A percentile compares a stretch with the other conserved stretches of the same genome.
These are phyloP conservation scores for Monodelphis domestica DNA, from an alignment of 2,797 vertebrate species.

Conservation along the genomic window DNA sequence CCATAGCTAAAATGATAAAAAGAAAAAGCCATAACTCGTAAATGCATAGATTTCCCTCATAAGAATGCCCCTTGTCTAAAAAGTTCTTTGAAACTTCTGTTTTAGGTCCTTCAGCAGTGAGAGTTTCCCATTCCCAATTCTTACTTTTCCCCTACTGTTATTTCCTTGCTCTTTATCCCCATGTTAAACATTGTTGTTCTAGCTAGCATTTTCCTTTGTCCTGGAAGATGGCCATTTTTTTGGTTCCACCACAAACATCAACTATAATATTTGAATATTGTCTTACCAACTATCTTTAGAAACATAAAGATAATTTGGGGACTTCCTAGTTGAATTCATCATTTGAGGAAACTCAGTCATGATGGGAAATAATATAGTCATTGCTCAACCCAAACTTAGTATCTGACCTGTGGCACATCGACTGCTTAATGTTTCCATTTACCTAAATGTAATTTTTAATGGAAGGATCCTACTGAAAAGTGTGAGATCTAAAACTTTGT, in stretches of 20 bases:
- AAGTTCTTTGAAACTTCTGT: neutral
- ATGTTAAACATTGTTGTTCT: neutral
- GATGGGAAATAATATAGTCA: neutral
- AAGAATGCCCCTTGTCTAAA: neutral
- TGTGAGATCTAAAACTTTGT: neutral
- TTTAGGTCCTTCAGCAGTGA: neutral
- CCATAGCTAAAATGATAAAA: neutral
- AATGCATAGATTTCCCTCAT: neutral
- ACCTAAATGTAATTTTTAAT: constrained; percentile 2
- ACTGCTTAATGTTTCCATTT: neutral
- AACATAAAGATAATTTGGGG: neutral
- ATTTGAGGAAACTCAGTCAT: neutral
- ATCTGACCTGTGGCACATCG: neutral
- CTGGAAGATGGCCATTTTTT: neutral
- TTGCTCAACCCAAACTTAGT: neutral
- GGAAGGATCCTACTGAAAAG: neutral
- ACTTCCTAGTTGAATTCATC: neutral
- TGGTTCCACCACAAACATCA: neutral
- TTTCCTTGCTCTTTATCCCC: neutral
- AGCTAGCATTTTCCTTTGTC: neutral
- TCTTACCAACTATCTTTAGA: neutral
- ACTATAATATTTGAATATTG: neutral
- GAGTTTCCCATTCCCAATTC: neutral
- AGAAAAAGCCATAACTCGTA: neutral
- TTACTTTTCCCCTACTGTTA: neutral